phyloP scores from a whole-genome alignment of 1,140 invertebrate genomes.

The Adoxophyes honmai region DNA sequence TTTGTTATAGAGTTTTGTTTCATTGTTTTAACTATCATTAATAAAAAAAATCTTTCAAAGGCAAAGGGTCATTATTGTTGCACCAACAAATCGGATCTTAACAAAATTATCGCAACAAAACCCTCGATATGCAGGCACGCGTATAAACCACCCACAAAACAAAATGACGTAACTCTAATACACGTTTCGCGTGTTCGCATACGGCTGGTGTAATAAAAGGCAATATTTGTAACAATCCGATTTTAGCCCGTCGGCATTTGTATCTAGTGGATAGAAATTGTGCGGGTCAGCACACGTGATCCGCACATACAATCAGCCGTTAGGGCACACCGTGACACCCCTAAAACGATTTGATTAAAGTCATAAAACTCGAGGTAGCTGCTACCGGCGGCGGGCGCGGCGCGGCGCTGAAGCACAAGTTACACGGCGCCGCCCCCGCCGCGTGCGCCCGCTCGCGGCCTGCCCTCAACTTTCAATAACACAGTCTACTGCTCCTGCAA shows the following conservation, averaged over 20 bases:
- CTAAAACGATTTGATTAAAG: slow-evolving; percentile 67
- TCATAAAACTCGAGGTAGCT: slow-evolving; percentile 56
- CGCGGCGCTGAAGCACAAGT: slow-evolving; percentile 51
- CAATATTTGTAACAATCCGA: slow-evolving; percentile 37
- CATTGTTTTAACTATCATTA: no score
- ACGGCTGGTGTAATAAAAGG: slow-evolving; percentile 30
- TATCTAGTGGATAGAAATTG: slow-evolving; percentile 28
- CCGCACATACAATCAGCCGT: slow-evolving; percentile 47
- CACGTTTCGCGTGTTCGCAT: slow-evolving; percentile 41
- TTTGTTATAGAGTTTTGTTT: no score
- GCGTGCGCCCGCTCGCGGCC: slow-evolving; percentile 10
- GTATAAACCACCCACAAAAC: slow-evolving; percentile 15
- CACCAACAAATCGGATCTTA: not conserved
- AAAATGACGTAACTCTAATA: slow-evolving; percentile 38
- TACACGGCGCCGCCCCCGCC: slow-evolving; percentile 44
- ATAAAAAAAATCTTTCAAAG: no score
- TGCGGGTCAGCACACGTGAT: slow-evolving; percentile 46
- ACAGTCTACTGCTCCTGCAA: slow-evolving; percentile 66
- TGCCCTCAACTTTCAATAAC: slow-evolving; percentile 72
- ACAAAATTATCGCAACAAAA: not conserved
- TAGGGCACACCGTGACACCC: slow-evolving; percentile 49
- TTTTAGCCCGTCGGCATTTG: slow-evolving; percentile 24
- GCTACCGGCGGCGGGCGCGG: slow-evolving; percentile 24
- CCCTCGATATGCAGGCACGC: not conserved
- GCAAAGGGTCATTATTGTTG: no score